A percentile compares a stretch with the other conserved stretches of the same genome.
phyloP scores from a whole-genome alignment of 2,888 invertebrate genomes.

The Blera fallax region DNA sequence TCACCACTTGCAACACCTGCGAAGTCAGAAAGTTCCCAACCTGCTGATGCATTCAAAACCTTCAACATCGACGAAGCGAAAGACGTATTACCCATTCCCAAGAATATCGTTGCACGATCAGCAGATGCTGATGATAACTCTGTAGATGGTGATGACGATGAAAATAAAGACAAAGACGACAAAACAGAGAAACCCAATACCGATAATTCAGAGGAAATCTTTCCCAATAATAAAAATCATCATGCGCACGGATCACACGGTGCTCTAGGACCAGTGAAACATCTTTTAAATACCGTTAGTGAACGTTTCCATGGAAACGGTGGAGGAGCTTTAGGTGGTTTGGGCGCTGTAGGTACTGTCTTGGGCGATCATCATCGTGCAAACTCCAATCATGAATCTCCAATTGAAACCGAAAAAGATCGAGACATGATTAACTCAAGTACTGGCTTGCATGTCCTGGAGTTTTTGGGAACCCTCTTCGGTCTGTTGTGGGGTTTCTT shows the following conservation, averaged over 20 bases:
- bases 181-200: slow-evolving; percentile 46
- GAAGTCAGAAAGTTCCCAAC: slow-evolving; percentile 6
- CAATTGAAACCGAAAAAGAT: slow-evolving; percentile 76
- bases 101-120: slow-evolving; percentile 41
- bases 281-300: slow-evolving; percentile 78
- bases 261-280: slow-evolving; percentile 78
- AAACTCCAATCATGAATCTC: slow-evolving; percentile 32
- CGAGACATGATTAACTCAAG: slow-evolving; percentile 76
- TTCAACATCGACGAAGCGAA: slow-evolving; percentile 9
- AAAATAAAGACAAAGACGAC: slow-evolving; percentile 23
- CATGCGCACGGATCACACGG: slow-evolving; percentile 62
- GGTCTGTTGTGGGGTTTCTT: slow-evolving; percentile 77
- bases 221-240: slow-evolving; percentile 19
- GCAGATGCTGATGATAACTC: slow-evolving; percentile 58
- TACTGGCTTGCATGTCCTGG: slow-evolving; percentile 77
- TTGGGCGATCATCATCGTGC: slow-evolving; percentile 39
- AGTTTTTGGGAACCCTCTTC: slow-evolving; percentile 78
- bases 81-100: background rate
- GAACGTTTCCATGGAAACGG: slow-evolving; percentile 74
- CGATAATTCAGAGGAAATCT: slow-evolving; percentile 41
- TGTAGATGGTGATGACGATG: slow-evolving; percentile 37
- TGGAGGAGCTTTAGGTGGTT: slow-evolving; percentile 24
- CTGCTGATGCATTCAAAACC: background rate
- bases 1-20: slow-evolving; percentile 11
- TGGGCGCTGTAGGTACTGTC: slow-evolving; percentile 18